Evolutionary conservation across 1,140 invertebrate species (phyloP), one percentile per base, ranked within the genome.

Genomic region (Dreissena polymorpha): DNA sequence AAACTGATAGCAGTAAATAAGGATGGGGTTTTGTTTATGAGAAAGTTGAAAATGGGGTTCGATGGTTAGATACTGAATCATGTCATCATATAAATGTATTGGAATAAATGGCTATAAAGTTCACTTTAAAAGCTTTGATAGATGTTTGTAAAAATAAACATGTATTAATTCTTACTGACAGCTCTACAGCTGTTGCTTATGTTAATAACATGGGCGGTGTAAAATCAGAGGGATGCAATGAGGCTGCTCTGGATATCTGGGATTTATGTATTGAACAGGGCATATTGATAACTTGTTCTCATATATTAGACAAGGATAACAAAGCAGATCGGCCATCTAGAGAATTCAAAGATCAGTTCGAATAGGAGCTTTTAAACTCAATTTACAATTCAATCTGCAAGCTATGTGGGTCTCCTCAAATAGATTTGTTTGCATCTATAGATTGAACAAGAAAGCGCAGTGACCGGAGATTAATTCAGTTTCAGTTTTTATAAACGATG

Each of bases 341-440:
- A n/a, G n/a, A n/a, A n/a, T 67, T 67, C 21, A 67, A 67, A 67
- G 64, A 67, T 16, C 12, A 67, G 12, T n/a, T 67, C 10, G 25
- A 67, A n/a, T 67, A 23, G 64, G 23, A 67, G 23, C 64, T 67
- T 10, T 10, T 14, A 14, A 23, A 23, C 12, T 13, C 10, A 14
- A 16, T n/a, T 14, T 10, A 14, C 23, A n/a, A 67, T 10, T 23
- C 10, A 10, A 25, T 67, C 16, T n/a, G 25, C 21, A 60, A 50
- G 23, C 13, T 64, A 60, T 64, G 14, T 2, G 29, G 49, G 60
- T 23, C 25, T 0, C 80, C 64, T 64, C 68, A 71, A 0, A 23
- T 83, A 39, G 85, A 88, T 70, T 39, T 88, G 25, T 88, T 86
- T 86, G 85, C 85, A 21, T 78, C 78, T n/a, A n/a, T 13, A 82